phyloP scores from a whole-genome alignment of 2,888 invertebrate species.

The Incurvaria masculella region DNA sequence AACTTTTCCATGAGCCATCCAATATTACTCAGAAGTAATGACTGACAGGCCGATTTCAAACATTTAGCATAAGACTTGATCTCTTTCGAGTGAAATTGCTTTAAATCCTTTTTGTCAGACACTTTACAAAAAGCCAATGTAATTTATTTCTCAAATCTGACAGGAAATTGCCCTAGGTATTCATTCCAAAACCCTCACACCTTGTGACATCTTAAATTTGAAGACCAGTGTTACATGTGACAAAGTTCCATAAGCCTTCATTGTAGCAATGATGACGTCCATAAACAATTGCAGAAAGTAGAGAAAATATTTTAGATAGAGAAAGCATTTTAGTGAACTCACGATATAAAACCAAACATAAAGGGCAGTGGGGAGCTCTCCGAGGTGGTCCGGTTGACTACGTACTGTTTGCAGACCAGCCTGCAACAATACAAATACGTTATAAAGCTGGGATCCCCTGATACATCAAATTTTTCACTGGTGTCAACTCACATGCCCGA shows the following conservation, averaged over 20 bases:
- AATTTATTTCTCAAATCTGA: too few species aligned
- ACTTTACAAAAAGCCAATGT: too few species aligned
- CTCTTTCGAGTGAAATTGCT: too few species aligned
- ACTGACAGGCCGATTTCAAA: too few species aligned
- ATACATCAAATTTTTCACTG: constrained; percentile 7
- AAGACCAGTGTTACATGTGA: too few species aligned
- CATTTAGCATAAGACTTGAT: too few species aligned
- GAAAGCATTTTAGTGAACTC: constrained; percentile 30
- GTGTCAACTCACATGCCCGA: constrained; percentile 73
- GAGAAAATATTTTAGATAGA: constrained; percentile 2
- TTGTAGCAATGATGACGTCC: background rate
- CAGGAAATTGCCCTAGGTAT: too few species aligned
- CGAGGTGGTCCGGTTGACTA: constrained; percentile 69
- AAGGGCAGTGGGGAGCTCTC: constrained; percentile 77
- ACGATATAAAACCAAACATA: constrained; percentile 73
- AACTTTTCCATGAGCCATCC: too few species aligned
- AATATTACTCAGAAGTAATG: too few species aligned
- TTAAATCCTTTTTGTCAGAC: too few species aligned
- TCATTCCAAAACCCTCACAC: too few species aligned
- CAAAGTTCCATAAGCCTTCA: constrained; percentile 1
- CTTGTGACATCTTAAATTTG: too few species aligned
- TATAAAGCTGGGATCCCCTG: constrained; percentile 10
- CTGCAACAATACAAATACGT: constrained; percentile 44
- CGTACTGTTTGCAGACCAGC: constrained; percentile 72
- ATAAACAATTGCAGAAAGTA: background rate